These are phyloP conservation scores for Athene cunicularia DNA, from an alignment of 2,113 vertebrate species.

Conservation along the genomic window DNA sequence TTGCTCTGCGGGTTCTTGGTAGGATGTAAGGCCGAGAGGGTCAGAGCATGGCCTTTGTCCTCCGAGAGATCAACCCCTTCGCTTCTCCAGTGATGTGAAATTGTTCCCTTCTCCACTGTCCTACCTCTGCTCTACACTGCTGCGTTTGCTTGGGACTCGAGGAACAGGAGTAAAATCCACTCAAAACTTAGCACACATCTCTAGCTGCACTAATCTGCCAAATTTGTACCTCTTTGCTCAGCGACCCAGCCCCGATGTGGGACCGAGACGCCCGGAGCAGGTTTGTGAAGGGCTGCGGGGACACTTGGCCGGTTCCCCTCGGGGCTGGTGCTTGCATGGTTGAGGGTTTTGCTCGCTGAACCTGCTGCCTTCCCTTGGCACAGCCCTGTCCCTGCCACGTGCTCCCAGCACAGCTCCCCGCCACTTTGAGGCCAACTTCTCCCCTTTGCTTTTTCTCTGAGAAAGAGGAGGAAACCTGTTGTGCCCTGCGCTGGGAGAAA, in stretches of 20 bases:
- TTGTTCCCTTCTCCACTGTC: neutral
- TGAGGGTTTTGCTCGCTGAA: neutral
- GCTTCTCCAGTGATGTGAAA: neutral
- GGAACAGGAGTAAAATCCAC: neutral
- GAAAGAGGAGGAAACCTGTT: neutral
- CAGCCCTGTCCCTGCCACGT: neutral
- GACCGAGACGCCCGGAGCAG: accelerated
- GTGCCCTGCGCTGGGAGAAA: neutral
- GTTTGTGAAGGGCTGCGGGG: neutral
- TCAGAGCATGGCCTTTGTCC: neutral
- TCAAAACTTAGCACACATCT: neutral
- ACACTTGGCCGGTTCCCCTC: neutral
- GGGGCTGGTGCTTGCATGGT: accelerated
- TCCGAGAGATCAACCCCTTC: neutral
- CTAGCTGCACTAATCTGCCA: neutral
- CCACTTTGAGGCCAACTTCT: neutral
- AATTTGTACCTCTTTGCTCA: neutral
- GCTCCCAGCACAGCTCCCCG: neutral
- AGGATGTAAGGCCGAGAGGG: neutral
- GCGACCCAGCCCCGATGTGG: accelerated
- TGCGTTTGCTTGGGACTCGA: neutral
- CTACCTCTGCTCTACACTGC: neutral
- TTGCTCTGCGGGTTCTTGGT: neutral
- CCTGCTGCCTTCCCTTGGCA: neutral
- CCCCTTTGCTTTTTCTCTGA: neutral